A percentile compares a stretch with the other conserved stretches of the same genome.
phyloP scores from a whole-genome alignment of 2,113 vertebrate species.

The Noturus placidus region DNA sequence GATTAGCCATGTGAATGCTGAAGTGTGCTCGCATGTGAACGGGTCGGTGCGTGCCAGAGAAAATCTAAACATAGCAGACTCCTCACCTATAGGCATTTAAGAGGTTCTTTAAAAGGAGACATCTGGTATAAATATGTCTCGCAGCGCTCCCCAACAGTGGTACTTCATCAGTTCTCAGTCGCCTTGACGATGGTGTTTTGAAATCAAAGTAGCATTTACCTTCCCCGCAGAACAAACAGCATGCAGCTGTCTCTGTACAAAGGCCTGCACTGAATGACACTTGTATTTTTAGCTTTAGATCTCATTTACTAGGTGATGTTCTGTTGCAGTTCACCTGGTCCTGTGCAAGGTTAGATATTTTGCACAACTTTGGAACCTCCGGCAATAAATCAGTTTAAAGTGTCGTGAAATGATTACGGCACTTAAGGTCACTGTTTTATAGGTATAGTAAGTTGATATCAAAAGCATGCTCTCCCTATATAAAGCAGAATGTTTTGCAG shows the following conservation, averaged over 20 bases:
- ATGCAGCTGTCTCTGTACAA: slow-evolving; percentile 54
- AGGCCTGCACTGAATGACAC: slow-evolving; percentile 45
- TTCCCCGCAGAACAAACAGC: slow-evolving; percentile 52
- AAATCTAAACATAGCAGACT: background rate
- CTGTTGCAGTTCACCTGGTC: slow-evolving; percentile 30
- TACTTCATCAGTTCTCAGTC: slow-evolving; percentile 27
- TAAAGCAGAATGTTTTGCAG: background rate
- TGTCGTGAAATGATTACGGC: slow-evolving; percentile 10
- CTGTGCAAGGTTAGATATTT: slow-evolving; percentile 43
- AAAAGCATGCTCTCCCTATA: slow-evolving; percentile 5
- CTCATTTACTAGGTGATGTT: slow-evolving; percentile 32
- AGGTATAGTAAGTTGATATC: slow-evolving; percentile 16
- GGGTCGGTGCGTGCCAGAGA: background rate
- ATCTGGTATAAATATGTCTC: slow-evolving; percentile 16
- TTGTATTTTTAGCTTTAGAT: slow-evolving; percentile 51
- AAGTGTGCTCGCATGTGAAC: slow-evolving; percentile 21
- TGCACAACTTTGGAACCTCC: slow-evolving; percentile 14
- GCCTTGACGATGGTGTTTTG: slow-evolving; percentile 45
- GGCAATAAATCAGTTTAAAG: slow-evolving; percentile 30
- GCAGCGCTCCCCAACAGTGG: background rate
- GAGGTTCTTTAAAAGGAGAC: slow-evolving; percentile 27
- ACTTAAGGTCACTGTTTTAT: slow-evolving; percentile 24
- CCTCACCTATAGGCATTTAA: slow-evolving; percentile 13
- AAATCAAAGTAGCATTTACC: slow-evolving; percentile 58
- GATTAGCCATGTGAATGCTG: slow-evolving; percentile 4